Conservation (phyloP, 2,797 vertebrate species). For the Sebastes oblongus region DNA sequence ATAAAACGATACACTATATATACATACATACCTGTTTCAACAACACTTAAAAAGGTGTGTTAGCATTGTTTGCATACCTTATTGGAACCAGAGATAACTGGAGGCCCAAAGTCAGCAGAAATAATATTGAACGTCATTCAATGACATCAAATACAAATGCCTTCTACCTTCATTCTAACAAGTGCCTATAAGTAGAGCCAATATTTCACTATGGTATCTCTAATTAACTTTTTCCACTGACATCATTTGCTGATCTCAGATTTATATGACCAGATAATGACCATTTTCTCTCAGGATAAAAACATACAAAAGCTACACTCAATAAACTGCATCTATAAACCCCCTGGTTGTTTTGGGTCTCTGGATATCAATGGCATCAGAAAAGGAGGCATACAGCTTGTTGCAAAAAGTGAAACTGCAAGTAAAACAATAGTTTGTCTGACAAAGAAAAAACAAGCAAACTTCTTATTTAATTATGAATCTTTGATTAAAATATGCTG, state of each 20-base stretch:
- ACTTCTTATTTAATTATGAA: neutral
- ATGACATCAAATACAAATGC: neutral
- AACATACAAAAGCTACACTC: neutral
- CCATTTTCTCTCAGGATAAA: neutral
- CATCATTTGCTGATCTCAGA: neutral
- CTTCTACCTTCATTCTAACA: neutral
- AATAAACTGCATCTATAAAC: neutral
- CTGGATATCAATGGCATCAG: neutral
- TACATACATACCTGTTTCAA: neutral
- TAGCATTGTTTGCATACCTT: neutral
- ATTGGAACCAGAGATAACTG: neutral
- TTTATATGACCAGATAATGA: neutral
- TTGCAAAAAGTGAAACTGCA: conserved; percentile 62
- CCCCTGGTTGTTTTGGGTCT: conserved; percentile 47
- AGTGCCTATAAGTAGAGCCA: neutral
- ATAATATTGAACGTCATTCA: neutral
- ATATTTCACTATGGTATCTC: neutral
- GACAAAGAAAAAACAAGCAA: neutral
- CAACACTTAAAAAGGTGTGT: neutral
- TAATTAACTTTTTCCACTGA: neutral
- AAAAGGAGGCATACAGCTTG: conserved; percentile 23
- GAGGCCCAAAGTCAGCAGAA: neutral
- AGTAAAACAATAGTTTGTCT: neutral
- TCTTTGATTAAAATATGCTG: neutral
- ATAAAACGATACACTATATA: neutral